Percentiles rank a stretch among this genome's conserved stretches.
These are phyloP conservation scores for Petrolisthes manimaculis DNA, from an alignment of 2,888 invertebrate genomes.

Conservation along the genomic window DNA sequence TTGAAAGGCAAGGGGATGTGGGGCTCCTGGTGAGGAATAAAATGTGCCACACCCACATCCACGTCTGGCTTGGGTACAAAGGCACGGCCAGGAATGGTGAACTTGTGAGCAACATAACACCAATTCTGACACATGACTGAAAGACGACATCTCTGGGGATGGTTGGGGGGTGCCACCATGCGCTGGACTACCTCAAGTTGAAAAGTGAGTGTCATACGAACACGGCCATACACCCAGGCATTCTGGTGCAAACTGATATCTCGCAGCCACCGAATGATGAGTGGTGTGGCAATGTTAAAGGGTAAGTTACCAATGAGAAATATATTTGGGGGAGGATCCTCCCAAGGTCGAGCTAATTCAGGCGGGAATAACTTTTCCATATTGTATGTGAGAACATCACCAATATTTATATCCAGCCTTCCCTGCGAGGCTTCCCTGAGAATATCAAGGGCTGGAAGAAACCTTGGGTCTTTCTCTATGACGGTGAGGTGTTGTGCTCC, in stretches of 20 bases:
- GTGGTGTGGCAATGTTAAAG: slow-evolving; percentile 93
- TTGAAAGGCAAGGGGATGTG: slow-evolving; percentile 82
- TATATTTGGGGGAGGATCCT: slow-evolving; percentile 74
- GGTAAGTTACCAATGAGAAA: slow-evolving; percentile 94
- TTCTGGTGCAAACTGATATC: slow-evolving; percentile 80
- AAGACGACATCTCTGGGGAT: slow-evolving; percentile 84
- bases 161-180: slow-evolving; percentile 81
- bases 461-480: slow-evolving; percentile 93
- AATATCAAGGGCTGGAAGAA: slow-evolving; percentile 86
- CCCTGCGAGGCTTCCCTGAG: slow-evolving; percentile 76
- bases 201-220: slow-evolving; percentile 93
- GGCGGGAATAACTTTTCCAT: slow-evolving; percentile 53
- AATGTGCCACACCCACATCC: slow-evolving; percentile 93
- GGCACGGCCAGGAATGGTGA: slow-evolving; percentile 88
- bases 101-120: slow-evolving; percentile 85
- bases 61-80: slow-evolving; percentile 97
- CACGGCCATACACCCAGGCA: slow-evolving; percentile 86
- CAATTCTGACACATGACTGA: slow-evolving; percentile 96
- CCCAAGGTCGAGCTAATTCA: slow-evolving; percentile 66
- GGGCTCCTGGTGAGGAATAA: slow-evolving; percentile 84
- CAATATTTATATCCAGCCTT: slow-evolving; percentile 75
- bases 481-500: slow-evolving; percentile 83
- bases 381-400: slow-evolving; percentile 65
- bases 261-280: slow-evolving; percentile 89
- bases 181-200: slow-evolving; percentile 92